Percentiles rank a stretch among this genome's conserved stretches.
These are phyloP conservation scores for Nothobranchius furzeri DNA, from an alignment of 2,113 vertebrate genomes.

Conservation along the genomic window DNA sequence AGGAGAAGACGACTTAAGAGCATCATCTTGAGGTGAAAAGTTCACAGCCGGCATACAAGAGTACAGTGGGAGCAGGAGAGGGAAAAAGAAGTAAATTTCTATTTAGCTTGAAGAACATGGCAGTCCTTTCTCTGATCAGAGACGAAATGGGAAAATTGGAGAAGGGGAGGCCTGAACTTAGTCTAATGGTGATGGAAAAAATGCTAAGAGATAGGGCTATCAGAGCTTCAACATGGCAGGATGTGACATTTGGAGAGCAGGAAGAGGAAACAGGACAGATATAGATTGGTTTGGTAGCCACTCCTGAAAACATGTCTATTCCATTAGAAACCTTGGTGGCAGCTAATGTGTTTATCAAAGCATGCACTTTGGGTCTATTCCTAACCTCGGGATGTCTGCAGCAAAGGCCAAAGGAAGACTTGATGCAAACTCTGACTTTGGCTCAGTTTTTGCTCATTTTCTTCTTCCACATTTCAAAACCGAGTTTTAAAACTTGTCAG, in stretches of 20 bases:
- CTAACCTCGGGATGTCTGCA: neutral
- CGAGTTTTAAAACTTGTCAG: neutral
- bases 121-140: constrained; percentile 36
- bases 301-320: constrained; percentile 59
- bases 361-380: constrained; percentile 35
- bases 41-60: constrained; percentile 39
- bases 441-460: neutral
- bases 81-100: constrained; percentile 13
- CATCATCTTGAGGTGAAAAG: constrained; percentile 59
- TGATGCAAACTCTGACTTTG: neutral
- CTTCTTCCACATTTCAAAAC: neutral
- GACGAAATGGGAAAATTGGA: constrained; percentile 33
- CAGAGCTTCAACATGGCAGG: constrained; percentile 65
- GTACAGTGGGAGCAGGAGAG: constrained; percentile 3
- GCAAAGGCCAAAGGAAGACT: neutral
- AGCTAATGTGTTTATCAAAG: constrained; percentile 63
- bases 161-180: constrained; percentile 8
- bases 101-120: constrained; percentile 15
- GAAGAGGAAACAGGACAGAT: constrained; percentile 72
- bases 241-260: constrained; percentile 67
- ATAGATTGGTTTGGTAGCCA: constrained; percentile 63
- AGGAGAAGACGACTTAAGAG: constrained; percentile 35
- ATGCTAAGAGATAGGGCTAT: constrained; percentile 44
- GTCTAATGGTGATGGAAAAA: constrained; percentile 22
- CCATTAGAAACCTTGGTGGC: constrained; percentile 42